Conservation (phyloP, 2,888 invertebrate genomes). For the Drosophila silvestris region DNA sequence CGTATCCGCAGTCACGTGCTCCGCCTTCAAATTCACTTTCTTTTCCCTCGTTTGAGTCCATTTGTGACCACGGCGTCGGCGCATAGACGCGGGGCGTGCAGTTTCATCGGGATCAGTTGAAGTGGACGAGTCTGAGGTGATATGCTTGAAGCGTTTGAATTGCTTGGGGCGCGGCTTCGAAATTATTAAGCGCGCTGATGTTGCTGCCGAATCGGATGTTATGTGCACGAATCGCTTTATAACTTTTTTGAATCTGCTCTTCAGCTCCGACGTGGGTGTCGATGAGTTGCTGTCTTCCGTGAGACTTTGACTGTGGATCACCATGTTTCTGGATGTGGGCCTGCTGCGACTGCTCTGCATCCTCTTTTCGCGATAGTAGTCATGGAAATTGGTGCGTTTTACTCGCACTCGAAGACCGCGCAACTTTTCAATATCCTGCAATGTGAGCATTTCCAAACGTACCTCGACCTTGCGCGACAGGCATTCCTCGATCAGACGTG, state of each 20-base stretch:
- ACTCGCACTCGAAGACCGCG: constrained; percentile 64
- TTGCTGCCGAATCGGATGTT: constrained; percentile 57
- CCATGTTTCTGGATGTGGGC: neutral
- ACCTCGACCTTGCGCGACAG: constrained; percentile 46
- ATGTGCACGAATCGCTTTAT: constrained; percentile 56
- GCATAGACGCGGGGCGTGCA: neutral
- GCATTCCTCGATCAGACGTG: constrained; percentile 56
- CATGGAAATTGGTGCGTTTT: constrained; percentile 59
- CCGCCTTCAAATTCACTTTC: constrained; percentile 37
- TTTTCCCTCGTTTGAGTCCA: constrained; percentile 13
- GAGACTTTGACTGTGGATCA: constrained; percentile 14
- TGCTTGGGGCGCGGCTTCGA: constrained; percentile 16
- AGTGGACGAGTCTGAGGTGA: constrained; percentile 62
- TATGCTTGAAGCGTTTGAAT: constrained; percentile 45
- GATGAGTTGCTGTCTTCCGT: constrained; percentile 54
- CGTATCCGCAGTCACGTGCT: constrained; percentile 48
- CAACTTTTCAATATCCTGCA: constrained; percentile 50
- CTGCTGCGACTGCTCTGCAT: constrained; percentile 6
- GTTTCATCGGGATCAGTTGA: constrained; percentile 66
- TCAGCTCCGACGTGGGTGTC: constrained; percentile 27
- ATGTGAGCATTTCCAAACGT: constrained; percentile 39
- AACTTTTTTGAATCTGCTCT: neutral
- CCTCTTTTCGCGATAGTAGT: constrained; percentile 33
- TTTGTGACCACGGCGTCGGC: constrained; percentile 30
- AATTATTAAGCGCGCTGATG: neutral